Conservation (phyloP, 2,797 vertebrate species). For the Sus cebifrons region DNA sequence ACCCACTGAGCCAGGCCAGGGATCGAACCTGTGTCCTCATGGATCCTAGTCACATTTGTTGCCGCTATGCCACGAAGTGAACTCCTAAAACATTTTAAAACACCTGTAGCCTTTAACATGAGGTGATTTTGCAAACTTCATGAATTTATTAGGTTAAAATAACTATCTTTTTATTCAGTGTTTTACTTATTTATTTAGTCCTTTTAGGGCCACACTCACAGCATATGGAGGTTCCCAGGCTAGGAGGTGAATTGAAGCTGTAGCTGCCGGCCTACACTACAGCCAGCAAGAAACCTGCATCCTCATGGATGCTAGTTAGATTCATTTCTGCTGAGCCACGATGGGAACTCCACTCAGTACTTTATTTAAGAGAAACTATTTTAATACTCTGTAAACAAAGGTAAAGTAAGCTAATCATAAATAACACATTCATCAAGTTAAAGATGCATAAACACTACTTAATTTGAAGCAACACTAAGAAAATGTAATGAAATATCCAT, state of each 20-base stretch:
- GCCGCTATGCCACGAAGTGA: no score
- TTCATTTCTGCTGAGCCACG: no score
- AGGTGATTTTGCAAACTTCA: conserved; percentile 25
- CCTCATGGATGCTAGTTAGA: no score
- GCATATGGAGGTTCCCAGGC: no score
- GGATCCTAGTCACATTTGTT: no score
- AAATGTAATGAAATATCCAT: conserved; percentile 37
- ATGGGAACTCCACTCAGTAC: not conserved
- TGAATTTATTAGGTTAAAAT: not conserved
- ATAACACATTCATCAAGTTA: not conserved
- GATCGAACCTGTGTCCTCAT: no score
- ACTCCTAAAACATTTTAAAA: not conserved
- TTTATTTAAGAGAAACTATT: conserved; percentile 2
- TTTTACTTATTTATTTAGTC: no score
- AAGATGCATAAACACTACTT: not conserved
- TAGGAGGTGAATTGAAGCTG: no score
- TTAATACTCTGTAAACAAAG: not conserved
- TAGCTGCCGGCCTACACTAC: no score
- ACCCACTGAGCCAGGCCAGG: no score
- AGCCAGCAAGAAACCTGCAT: no score
- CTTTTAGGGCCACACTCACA: no score
- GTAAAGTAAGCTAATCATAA: conserved; percentile 1
- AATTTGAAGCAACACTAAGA: conserved; percentile 30
- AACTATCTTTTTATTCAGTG: not conserved
- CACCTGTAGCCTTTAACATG: not conserved